Conservation (phyloP, 2,888 invertebrate species). For the Chloromyia formosa region DNA sequence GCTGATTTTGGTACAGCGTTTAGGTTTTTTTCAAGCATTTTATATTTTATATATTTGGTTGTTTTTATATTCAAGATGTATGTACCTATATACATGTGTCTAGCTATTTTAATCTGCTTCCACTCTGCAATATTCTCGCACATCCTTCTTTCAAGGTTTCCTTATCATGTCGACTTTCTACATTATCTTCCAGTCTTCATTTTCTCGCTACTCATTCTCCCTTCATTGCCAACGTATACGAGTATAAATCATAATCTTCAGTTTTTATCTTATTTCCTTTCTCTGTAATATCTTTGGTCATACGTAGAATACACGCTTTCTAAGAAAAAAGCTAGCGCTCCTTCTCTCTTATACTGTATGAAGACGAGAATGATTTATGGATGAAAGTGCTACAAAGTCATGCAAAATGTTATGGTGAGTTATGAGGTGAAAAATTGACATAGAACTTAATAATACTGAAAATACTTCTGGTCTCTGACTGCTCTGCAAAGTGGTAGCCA, state of each 20-base stretch:
- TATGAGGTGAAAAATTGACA: conserved; percentile 35
- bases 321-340: not conserved
- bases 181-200: not conserved
- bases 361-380: conserved; percentile 13
- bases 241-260: conserved; percentile 26
- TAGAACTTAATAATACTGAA: conserved; percentile 25
- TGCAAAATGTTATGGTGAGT: conserved; percentile 17
- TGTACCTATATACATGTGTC: too few species aligned
- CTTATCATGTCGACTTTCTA: not conserved
- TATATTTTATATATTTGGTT: too few species aligned
- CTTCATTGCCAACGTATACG: not conserved
- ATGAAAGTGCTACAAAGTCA: conserved; percentile 24
- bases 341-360: not conserved
- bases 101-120: too few species aligned
- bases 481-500: conserved; percentile 15
- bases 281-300: not conserved
- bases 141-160: too few species aligned
- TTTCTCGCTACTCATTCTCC: conserved; percentile 1
- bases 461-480: not conserved
- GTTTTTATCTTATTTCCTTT: conserved; percentile 7
- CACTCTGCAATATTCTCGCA: too few species aligned
- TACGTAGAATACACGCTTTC: not conserved
- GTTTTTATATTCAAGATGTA: too few species aligned
- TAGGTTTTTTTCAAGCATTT: too few species aligned
- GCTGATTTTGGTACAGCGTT: too few species aligned